A percentile compares a stretch with the other conserved stretches of the same genome.
Evolutionary conservation across 2,797 vertebrate species (phyloP).

Genomic region (Eospalax fontanierii): DNA sequence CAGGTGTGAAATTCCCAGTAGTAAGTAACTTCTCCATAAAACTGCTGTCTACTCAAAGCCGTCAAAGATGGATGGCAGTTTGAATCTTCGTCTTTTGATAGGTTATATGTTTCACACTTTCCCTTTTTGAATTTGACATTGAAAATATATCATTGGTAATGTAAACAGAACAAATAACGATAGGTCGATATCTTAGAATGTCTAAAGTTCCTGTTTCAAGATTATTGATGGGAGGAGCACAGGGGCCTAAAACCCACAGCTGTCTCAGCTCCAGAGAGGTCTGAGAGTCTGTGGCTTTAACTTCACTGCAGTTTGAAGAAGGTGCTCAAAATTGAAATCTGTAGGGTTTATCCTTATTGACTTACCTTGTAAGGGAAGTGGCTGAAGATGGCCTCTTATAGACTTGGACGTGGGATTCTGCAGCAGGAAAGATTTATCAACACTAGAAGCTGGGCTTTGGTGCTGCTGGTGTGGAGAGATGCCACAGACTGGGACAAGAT

Average conservation of each 20-base stretch:
- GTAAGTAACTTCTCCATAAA: background rate
- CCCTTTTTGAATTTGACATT: background rate
- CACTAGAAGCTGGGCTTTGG: too few relatives aligned
- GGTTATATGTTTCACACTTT: background rate
- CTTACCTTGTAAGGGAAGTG: too few relatives aligned
- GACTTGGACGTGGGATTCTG: too few relatives aligned
- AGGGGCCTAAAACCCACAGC: too few relatives aligned
- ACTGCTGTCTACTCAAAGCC: too few relatives aligned
- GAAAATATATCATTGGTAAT: background rate
- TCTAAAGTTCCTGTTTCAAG: background rate
- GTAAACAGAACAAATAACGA: background rate
- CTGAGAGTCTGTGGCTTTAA: too few relatives aligned
- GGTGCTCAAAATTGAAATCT: background rate
- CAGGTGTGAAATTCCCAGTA: background rate
- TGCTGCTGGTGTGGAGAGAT: too few relatives aligned
- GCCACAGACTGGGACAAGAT: too few relatives aligned
- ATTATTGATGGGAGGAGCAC: background rate
- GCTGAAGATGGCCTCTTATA: too few relatives aligned
- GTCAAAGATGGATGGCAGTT: background rate
- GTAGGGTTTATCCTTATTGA: too few relatives aligned
- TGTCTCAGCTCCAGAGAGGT: rapidly evolving
- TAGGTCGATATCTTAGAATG: background rate
- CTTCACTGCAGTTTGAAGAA: background rate
- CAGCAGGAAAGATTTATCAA: too few relatives aligned
- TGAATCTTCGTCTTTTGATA: constrained; percentile 1